A percentile compares a stretch with the other conserved stretches of the same genome.
Conservation (phyloP, 1,140 invertebrate genomes). For the Schlechtendalia chinensis region DNA sequence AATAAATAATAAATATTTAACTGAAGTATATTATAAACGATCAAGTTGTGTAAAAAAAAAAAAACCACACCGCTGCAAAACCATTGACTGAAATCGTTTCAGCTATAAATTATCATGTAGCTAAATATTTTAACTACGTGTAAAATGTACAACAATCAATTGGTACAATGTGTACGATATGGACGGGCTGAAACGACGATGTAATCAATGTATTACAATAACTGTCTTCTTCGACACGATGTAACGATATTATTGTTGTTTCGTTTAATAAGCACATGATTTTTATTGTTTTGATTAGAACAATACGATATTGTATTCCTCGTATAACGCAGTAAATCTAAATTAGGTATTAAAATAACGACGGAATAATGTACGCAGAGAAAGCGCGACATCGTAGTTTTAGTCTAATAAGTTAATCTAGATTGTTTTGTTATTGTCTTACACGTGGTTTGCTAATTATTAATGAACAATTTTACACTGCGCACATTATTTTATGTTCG, state of each 20-base stretch:
- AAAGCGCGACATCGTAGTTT: background rate
- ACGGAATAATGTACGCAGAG: background rate
- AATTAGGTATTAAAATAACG: conserved; percentile 1
- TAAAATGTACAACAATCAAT: too few species aligned
- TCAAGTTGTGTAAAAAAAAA: too few species aligned
- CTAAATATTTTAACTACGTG: too few species aligned
- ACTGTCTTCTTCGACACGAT: conserved; percentile 19
- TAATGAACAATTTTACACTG: too few species aligned
- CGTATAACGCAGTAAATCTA: background rate
- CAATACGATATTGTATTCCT: conserved; percentile 14
- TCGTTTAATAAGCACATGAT: conserved; percentile 10
- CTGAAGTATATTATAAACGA: too few species aligned
- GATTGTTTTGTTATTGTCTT: background rate
- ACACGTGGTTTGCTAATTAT: background rate
- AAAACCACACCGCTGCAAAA: too few species aligned
- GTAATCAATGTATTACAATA: conserved; percentile 17
- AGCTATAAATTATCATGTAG: too few species aligned
- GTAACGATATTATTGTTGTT: background rate
- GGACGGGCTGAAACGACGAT: background rate
- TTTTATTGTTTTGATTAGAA: conserved; percentile 23
- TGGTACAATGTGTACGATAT: too few species aligned
- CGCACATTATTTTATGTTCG: too few species aligned
- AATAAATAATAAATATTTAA: too few species aligned
- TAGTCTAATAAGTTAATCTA: conserved; percentile 16
- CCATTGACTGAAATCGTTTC: too few species aligned